phyloP scores from a whole-genome alignment of 2,797 vertebrate species.

The Chaetophractus vellerosus region DNA sequence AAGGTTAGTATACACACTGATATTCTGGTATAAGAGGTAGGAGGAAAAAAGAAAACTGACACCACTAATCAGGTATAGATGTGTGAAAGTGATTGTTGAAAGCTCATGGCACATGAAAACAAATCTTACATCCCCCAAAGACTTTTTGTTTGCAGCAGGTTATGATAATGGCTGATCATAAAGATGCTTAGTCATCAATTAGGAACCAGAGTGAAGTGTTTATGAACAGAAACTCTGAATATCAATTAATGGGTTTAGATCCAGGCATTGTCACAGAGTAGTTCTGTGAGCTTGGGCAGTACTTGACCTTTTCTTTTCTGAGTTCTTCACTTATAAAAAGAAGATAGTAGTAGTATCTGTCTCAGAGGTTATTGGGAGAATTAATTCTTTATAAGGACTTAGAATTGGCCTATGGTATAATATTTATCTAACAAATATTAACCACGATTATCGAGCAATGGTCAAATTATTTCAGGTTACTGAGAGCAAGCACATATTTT shows the following conservation, averaged over 20 bases:
- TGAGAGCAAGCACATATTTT: background rate
- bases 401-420: background rate
- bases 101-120: background rate
- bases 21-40: background rate
- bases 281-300: background rate
- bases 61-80: background rate
- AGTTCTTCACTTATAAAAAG: background rate
- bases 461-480: background rate
- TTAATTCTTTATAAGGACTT: background rate
- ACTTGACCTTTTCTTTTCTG: background rate
- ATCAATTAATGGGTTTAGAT: no score
- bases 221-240: background rate
- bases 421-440: background rate
- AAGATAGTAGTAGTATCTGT: background rate
- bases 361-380: background rate
- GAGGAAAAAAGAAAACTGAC: background rate
- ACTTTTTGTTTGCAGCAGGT: background rate
- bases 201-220: background rate
- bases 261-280: background rate
- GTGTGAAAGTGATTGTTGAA: background rate
- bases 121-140: background rate
- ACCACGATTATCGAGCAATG: background rate
- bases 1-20: background rate
- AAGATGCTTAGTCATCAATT: background rate
- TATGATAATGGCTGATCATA: accelerated